Conservation (phyloP, 2,888 invertebrate genomes). For the Hirtodrosophila alboralis region DNA sequence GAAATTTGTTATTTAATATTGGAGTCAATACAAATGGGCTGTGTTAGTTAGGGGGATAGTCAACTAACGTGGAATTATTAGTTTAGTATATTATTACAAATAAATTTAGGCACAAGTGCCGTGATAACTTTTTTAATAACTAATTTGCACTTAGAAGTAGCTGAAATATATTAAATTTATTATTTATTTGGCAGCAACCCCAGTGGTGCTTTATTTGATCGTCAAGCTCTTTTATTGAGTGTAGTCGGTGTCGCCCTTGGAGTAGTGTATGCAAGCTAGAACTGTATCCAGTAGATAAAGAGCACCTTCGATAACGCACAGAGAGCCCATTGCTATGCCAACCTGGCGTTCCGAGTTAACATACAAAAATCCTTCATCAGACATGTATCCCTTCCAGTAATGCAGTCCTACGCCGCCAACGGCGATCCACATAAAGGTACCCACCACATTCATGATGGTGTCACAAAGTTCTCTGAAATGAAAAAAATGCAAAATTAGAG, state of each 20-base stretch:
- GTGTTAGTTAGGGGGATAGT: no score
- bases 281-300: slow-evolving; percentile 92
- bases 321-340: slow-evolving; percentile 91
- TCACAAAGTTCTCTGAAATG: slow-evolving; percentile 89
- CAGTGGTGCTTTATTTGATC: slow-evolving; percentile 19
- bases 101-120: slow-evolving; percentile 14
- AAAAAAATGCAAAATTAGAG: background rate
- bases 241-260: slow-evolving; percentile 85
- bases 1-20: no score
- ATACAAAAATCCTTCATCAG: slow-evolving; percentile 90
- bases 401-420: slow-evolving; percentile 94
- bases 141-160: slow-evolving; percentile 76
- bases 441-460: slow-evolving; percentile 94
- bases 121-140: slow-evolving; percentile 47
- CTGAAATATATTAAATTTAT: slow-evolving; percentile 35
- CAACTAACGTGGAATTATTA: no score
- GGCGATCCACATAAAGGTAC: slow-evolving; percentile 92
- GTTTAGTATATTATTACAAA: slow-evolving; percentile 21
- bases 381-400: slow-evolving; percentile 94
- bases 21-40: no score
- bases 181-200: slow-evolving; percentile 60
- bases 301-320: slow-evolving; percentile 92
- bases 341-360: slow-evolving; percentile 91
- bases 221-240: slow-evolving; percentile 41
- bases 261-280: slow-evolving; percentile 89